A percentile compares a stretch with the other conserved stretches of the same genome.
Evolutionary conservation across 1,140 invertebrate species (phyloP).

Genomic region (Brachystomella parvula): DNA sequence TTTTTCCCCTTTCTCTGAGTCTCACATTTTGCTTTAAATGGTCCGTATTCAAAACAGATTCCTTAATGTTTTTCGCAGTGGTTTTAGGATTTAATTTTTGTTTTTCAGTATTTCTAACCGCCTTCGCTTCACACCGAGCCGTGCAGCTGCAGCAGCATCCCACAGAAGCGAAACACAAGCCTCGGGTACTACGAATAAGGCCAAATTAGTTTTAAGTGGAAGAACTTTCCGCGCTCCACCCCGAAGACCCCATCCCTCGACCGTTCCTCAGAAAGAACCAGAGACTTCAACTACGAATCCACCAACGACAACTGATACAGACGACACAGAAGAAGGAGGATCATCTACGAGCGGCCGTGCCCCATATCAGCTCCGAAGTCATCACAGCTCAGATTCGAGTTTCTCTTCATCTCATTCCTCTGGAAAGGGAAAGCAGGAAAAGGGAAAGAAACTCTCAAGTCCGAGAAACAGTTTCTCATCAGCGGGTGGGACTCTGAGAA

Average conservation of each 20-base stretch:
- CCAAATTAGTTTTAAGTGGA: background rate
- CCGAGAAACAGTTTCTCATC: background rate
- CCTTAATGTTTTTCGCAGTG: too few species aligned
- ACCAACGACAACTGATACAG: constrained; percentile 13
- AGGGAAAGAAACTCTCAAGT: background rate
- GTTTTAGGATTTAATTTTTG: constrained; percentile 6
- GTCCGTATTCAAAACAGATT: too few species aligned
- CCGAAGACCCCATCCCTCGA: background rate
- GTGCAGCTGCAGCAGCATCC: constrained; percentile 32
- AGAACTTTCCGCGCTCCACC: background rate
- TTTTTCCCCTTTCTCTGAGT: too few species aligned
- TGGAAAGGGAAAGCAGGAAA: constrained; percentile 11
- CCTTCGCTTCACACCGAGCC: constrained; percentile 30
- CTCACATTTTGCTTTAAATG: too few species aligned
- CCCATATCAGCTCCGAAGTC: constrained; percentile 31
- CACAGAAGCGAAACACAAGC: constrained; percentile 15
- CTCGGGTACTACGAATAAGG: background rate
- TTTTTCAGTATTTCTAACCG: constrained; percentile 29
- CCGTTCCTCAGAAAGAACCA: background rate
- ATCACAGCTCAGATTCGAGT: constrained; percentile 19
- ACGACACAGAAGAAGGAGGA: constrained; percentile 9
- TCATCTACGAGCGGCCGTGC: background rate
- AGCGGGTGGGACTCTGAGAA: constrained; percentile 15
- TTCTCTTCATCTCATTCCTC: background rate
- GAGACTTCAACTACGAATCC: constrained; percentile 6